Evolutionary conservation across 1,140 invertebrate genomes (phyloP), one percentile per base, ranked within the genome.

Genomic region (Drosophila lacteicornis): DNA sequence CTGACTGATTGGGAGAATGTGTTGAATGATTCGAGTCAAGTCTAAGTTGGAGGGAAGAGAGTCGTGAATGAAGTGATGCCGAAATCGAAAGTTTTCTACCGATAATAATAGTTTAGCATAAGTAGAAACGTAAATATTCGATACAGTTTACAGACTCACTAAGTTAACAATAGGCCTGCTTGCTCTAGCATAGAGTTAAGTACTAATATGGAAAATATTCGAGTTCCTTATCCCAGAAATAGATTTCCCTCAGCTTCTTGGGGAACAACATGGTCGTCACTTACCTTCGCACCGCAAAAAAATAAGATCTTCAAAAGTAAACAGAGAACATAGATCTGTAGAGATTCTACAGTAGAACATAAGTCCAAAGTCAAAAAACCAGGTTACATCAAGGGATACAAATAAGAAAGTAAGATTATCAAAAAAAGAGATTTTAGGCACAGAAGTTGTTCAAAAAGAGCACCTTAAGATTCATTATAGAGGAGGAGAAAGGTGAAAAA

Each of bases 161-260:
- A 86, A 73, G 49, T 56, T 79, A 66, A 60, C 51, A 59, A 70
- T 86, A 55, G 65, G 75, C 80, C 83, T 88, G 84, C 27, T 65
- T 83, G 84, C n/a, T 65, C 84, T 87, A 77, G 71, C 53, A 67
- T 74, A 68, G 40, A 30, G 50, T 56, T 76, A 66, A 40, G 40
- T 30, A 56, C 67, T 50, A 76, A 42, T 40, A 42, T 73, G 49
- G 15, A 30, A 66, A n/a, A 56, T 17, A 43, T 59, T 73, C 19
- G 33, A 9, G 50, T 46, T 43, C 45, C 3, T 36, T 30, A 2
- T 30, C 25, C 61, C 62, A 43, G 12, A 30, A 66, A 47, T 12
- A 17, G 7, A 30, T 33, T 25, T 3, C 40, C 36, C 27, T 27
- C 47, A 62, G 57, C 58, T 46, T 38, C 27, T 7, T 30, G 36